Percentiles rank a stretch among this genome's conserved stretches.
Evolutionary conservation across 2,888 invertebrate genomes (phyloP).

Genomic region (Deilephila elpenor): DNA sequence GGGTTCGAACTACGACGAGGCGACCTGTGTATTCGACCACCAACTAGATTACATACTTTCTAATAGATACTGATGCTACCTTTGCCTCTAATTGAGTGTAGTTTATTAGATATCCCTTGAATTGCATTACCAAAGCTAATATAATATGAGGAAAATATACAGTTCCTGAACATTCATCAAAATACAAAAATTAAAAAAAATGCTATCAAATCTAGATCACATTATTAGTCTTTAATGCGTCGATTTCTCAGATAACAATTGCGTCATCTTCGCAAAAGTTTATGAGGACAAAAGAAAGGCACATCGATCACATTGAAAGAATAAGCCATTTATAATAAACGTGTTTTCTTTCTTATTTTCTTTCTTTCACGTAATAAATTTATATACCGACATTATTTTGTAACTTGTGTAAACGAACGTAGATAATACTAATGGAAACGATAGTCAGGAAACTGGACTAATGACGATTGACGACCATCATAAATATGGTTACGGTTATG

Average conservation of each 20-base stretch:
- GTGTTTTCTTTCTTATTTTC: too few relatives aligned
- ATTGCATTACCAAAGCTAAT: too few relatives aligned
- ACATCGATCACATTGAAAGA: too few relatives aligned
- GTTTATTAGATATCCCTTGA: neutral
- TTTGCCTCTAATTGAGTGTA: neutral
- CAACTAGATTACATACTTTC: neutral
- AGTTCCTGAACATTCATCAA: too few relatives aligned
- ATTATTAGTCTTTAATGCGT: too few relatives aligned
- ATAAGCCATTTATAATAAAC: neutral
- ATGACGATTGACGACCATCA: neutral
- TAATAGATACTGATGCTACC: neutral
- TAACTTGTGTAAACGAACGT: neutral
- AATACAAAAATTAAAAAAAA: too few relatives aligned
- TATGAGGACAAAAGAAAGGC: too few relatives aligned
- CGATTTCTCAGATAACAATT: too few relatives aligned
- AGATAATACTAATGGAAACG: slow-evolving; percentile 2
- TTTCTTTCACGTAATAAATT: neutral
- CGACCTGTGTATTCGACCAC: neutral
- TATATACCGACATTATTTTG: neutral
- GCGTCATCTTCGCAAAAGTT: too few relatives aligned
- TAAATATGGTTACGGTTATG: too few relatives aligned
- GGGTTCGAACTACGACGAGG: neutral
- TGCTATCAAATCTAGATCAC: too few relatives aligned
- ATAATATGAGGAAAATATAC: too few relatives aligned
- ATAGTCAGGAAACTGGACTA: neutral